Percentiles rank a stretch among this genome's conserved stretches.
Conservation (phyloP, 1,140 invertebrate genomes). For the Diabrotica virgifera region DNA sequence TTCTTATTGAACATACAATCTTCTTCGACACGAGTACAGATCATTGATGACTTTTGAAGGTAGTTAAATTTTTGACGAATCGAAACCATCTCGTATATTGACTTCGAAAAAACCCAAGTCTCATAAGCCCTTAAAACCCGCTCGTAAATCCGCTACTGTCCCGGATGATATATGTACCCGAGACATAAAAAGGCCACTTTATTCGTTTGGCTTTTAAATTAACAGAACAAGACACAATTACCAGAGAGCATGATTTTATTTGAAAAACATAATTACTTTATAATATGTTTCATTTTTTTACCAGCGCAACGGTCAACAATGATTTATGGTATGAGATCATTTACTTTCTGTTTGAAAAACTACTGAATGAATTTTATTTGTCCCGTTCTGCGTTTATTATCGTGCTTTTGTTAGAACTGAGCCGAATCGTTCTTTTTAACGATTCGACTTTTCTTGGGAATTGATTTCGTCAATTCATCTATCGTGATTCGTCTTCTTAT, state of each 20-base stretch:
- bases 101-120: background rate
- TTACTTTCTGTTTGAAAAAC: constrained; percentile 19
- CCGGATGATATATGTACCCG: constrained; percentile 19
- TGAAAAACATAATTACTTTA: constrained; percentile 35
- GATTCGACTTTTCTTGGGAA: too few species aligned
- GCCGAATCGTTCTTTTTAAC: background rate
- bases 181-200: constrained; percentile 14
- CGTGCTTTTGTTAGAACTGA: background rate
- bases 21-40: too few species aligned
- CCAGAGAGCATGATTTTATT: constrained; percentile 31
- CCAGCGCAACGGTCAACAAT: constrained; percentile 15
- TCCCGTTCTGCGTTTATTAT: background rate
- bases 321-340: constrained; percentile 27
- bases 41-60: too few species aligned
- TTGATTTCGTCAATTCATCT: too few species aligned
- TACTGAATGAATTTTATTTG: constrained; percentile 7
- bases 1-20: too few species aligned
- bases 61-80: too few species aligned
- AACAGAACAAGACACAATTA: constrained; percentile 29
- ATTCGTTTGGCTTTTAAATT: constrained; percentile 29
- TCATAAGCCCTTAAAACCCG: background rate
- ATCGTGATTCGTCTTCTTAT: too few species aligned
- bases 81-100: too few species aligned
- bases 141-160: constrained; percentile 4
- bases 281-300: constrained; percentile 31